phyloP scores from a whole-genome alignment of 1,140 invertebrate species.

The Melitaea cinxia region DNA sequence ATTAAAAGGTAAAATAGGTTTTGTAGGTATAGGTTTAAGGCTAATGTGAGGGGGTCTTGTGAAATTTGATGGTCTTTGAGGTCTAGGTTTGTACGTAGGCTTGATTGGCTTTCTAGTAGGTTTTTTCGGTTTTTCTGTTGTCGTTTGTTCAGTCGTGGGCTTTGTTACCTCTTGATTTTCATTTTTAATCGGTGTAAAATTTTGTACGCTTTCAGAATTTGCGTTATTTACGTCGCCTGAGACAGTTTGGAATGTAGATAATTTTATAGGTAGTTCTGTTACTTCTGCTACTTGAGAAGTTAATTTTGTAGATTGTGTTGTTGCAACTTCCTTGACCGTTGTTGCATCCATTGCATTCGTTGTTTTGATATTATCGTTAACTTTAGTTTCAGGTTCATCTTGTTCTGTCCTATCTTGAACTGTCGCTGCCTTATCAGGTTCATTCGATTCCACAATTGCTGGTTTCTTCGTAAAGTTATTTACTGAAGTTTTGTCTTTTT shows the following conservation, averaged over 20 bases:
- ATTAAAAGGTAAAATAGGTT: constrained; percentile 61
- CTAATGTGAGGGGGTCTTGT: constrained; percentile 60
- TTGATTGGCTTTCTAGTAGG: constrained; percentile 55
- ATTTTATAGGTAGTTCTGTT: constrained; percentile 72
- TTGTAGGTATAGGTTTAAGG: constrained; percentile 67
- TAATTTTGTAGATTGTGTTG: constrained; percentile 49
- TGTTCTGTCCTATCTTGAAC: constrained; percentile 51
- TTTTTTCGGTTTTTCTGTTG: constrained; percentile 50
- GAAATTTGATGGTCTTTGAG: constrained; percentile 62
- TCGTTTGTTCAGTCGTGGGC: constrained; percentile 36
- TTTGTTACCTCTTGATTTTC: constrained; percentile 37
- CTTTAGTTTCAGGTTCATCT: constrained; percentile 57
- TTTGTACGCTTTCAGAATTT: constrained; percentile 51
- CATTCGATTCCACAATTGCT: constrained; percentile 55
- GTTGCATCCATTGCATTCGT: constrained; percentile 47
- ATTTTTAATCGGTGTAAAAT: constrained; percentile 31
- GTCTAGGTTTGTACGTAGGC: constrained; percentile 65
- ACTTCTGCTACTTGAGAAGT: constrained; percentile 38
- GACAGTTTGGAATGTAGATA: constrained; percentile 82
- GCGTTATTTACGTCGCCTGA: constrained; percentile 55
- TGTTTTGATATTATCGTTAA: constrained; percentile 52
- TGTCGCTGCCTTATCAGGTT: constrained; percentile 37
- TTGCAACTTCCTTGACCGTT: constrained; percentile 32
- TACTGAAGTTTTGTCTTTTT: constrained; percentile 15
- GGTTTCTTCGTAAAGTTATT: constrained; percentile 35